phyloP scores from a whole-genome alignment of 2,888 invertebrate genomes.

The Pegoplata infirma region DNA sequence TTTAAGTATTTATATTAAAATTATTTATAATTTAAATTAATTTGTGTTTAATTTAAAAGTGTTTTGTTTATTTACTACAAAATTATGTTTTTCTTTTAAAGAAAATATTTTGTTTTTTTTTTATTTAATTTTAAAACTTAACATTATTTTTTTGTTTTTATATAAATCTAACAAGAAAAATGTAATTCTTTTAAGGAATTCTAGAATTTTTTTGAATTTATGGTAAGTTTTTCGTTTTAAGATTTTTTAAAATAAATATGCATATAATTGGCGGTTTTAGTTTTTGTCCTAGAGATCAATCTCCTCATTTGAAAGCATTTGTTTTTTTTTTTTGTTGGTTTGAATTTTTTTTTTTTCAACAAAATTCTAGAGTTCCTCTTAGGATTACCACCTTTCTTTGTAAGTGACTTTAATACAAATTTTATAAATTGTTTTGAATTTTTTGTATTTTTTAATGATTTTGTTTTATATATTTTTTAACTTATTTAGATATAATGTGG shows the following conservation, averaged over 20 bases:
- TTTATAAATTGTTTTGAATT: slow-evolving; percentile 16
- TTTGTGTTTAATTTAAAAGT: slow-evolving; percentile 5
- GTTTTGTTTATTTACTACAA: slow-evolving; percentile 12
- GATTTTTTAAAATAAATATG: slow-evolving; percentile 2
- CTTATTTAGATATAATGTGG: slow-evolving; percentile 48
- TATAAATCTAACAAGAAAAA: slow-evolving; percentile 25
- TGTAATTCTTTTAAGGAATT: not conserved
- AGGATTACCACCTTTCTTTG: slow-evolving; percentile 20
- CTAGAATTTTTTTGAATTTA: not conserved
- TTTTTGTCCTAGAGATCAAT: not conserved
- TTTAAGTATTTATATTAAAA: slow-evolving; percentile 1
- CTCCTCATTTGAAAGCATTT: not conserved
- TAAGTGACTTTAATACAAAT: slow-evolving; percentile 33
- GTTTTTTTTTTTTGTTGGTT: no score
- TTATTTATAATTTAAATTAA: not conserved
- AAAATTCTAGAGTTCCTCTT: not conserved
- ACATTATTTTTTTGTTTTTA: slow-evolving; percentile 9
- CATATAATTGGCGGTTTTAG: not conserved
- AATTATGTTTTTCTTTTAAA: slow-evolving; percentile 56
- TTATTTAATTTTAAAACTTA: slow-evolving; percentile 1
- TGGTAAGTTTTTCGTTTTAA: not conserved
- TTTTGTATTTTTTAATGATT: slow-evolving; percentile 50
- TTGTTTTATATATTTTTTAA: slow-evolving; percentile 47
- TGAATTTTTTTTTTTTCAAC: not conserved
- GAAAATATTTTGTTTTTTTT: slow-evolving; percentile 46